phyloP scores from a whole-genome alignment of 2,113 vertebrate genomes.

The Rhagologus leucostigma region DNA sequence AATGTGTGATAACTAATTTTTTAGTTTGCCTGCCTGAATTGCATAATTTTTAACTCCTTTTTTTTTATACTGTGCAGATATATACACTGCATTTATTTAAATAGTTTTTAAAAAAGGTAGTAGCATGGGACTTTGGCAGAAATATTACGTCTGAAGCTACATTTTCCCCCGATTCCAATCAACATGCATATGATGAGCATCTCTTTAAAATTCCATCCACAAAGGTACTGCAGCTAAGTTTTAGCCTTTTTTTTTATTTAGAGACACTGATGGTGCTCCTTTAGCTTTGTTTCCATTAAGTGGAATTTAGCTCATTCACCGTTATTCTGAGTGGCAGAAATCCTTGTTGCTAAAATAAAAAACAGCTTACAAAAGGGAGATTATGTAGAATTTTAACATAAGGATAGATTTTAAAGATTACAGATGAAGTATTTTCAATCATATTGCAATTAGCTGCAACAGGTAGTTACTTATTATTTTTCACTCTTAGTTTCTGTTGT shows the following conservation, averaged over 20 bases:
- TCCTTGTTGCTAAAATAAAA: neutral
- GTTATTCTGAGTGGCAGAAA: neutral
- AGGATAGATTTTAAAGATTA: neutral
- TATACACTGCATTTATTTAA: neutral
- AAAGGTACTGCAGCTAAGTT: neutral
- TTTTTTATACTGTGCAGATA: neutral
- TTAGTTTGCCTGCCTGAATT: neutral
- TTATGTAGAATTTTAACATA: neutral
- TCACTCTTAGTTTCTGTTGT: slow-evolving; percentile 7
- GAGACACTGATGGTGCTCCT: neutral
- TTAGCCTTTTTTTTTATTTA: neutral
- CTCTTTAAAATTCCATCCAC: neutral
- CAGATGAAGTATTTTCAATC: neutral
- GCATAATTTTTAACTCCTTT: neutral
- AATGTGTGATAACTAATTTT: neutral
- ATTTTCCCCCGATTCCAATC: neutral
- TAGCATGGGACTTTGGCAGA: neutral
- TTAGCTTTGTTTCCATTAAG: neutral
- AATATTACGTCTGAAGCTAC: neutral
- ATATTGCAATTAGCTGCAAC: neutral
- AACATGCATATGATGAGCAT: neutral
- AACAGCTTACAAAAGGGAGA: neutral
- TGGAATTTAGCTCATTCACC: neutral
- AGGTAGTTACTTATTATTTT: slow-evolving; percentile 60
- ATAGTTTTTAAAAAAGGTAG: neutral